These are phyloP conservation scores for Parelbella ahira DNA, from an alignment of 2,888 invertebrate genomes.

Conservation along the genomic window DNA sequence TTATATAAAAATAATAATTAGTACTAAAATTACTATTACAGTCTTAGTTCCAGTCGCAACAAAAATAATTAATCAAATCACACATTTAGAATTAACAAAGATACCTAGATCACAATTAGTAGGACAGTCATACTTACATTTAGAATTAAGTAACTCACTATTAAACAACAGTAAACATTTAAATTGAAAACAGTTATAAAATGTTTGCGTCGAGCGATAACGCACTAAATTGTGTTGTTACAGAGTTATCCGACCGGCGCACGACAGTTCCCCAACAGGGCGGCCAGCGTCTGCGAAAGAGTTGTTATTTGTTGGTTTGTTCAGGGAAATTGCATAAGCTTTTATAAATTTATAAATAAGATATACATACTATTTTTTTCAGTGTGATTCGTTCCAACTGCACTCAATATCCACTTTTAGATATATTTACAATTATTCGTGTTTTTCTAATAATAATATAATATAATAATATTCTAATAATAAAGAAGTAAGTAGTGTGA, in stretches of 20 bases:
- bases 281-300: too few species aligned
- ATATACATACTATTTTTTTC: too few species aligned
- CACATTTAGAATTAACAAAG: constrained; percentile 4
- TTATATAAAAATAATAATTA: constrained; percentile 7
- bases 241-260: constrained; percentile 17
- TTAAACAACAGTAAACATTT: neutral
- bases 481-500: too few species aligned
- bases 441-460: too few species aligned
- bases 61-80: constrained; percentile 1
- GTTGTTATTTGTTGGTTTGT: too few species aligned
- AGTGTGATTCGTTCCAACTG: too few species aligned
- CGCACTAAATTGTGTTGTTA: constrained; percentile 24
- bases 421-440: too few species aligned
- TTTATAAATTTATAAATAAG: too few species aligned
- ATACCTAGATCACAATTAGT: constrained; percentile 2
- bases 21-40: constrained; percentile 2
- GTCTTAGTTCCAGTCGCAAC: neutral
- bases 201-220: constrained; percentile 22
- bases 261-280: constrained; percentile 27
- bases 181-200: constrained; percentile 1
- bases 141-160: too few species aligned
- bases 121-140: neutral
- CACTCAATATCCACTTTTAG: too few species aligned
- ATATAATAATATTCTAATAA: too few species aligned
- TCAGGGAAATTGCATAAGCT: too few species aligned